These are phyloP conservation scores for Takifugu flavidus DNA, from an alignment of 2,113 vertebrate species.

Conservation along the genomic window DNA sequence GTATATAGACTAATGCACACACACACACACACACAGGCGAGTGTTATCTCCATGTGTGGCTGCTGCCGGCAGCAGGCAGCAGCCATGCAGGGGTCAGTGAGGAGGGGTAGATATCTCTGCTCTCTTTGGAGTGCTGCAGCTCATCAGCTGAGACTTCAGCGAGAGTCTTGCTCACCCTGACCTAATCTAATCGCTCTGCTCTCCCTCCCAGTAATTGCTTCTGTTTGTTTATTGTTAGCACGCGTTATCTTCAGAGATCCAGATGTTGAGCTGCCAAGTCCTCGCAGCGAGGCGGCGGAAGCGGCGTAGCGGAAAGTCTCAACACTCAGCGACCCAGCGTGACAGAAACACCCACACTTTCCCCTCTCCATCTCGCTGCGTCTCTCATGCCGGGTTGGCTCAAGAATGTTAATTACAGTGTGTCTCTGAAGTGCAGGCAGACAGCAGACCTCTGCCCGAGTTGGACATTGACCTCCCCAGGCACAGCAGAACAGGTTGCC, in stretches of 20 bases:
- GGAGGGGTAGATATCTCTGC: constrained; percentile 66
- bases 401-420: constrained; percentile 70
- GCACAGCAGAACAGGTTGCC: constrained; percentile 39
- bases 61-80: constrained; percentile 50
- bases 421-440: constrained; percentile 65
- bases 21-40: constrained; percentile 9
- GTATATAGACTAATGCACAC: not conserved
- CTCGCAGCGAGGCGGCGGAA: constrained; percentile 44
- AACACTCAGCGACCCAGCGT: constrained; percentile 66
- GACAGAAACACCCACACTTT: constrained; percentile 60
- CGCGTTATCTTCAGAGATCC: constrained; percentile 82
- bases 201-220: constrained; percentile 72
- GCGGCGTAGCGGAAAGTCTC: constrained; percentile 7
- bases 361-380: constrained; percentile 23
- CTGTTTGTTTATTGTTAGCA: constrained; percentile 81
- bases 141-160: constrained; percentile 73
- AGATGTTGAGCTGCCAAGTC: constrained; percentile 68
- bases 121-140: constrained; percentile 69
- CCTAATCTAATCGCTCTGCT: constrained; percentile 73
- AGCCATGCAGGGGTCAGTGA: constrained; percentile 43
- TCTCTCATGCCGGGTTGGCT: constrained; percentile 35
- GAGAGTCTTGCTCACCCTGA: constrained; percentile 60
- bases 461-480: constrained; percentile 44
- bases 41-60: constrained; percentile 57
- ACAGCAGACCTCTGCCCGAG: constrained; percentile 19